phyloP scores from a whole-genome alignment of 2,113 vertebrate genomes.

The Charina bottae region DNA sequence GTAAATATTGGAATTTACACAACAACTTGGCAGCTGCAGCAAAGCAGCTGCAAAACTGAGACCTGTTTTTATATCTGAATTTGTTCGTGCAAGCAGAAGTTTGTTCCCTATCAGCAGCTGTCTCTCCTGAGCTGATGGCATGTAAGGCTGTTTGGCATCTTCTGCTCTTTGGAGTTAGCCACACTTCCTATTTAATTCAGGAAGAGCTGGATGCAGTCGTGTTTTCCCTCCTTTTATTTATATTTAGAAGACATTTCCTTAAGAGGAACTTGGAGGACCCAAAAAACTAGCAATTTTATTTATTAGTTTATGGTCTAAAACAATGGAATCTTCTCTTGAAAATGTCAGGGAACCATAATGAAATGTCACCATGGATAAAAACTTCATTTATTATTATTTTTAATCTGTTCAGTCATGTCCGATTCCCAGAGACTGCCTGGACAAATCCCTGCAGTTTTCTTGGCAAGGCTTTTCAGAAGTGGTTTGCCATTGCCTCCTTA shows the following conservation, averaged over 20 bases:
- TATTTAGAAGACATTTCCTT: constrained; percentile 5
- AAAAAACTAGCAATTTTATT: not conserved
- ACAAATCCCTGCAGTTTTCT: too few species aligned
- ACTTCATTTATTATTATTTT: not conserved
- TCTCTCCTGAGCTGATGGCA: not conserved
- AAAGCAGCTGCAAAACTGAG: not conserved
- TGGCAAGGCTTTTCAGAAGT: too few species aligned
- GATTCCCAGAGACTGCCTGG: too few species aligned
- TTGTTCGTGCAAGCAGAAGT: not conserved
- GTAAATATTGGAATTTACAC: not conserved
- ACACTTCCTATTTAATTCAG: not conserved
- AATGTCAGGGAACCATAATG: constrained; percentile 8
- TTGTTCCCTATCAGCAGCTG: not conserved
- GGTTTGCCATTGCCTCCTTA: too few species aligned
- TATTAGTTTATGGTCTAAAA: not conserved
- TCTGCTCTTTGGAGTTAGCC: not conserved
- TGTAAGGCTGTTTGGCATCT: not conserved
- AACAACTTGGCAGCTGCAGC: not conserved
- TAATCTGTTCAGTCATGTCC: too few species aligned
- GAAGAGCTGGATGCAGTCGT: not conserved
- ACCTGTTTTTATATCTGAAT: not conserved
- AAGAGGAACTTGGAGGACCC: not conserved
- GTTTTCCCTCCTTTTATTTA: not conserved
- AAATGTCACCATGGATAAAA: not conserved
- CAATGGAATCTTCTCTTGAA: not conserved